Percentiles rank a stretch among this genome's conserved stretches.
Conservation (phyloP, 2,888 invertebrate species). For the Lasioglossum malachurum region DNA sequence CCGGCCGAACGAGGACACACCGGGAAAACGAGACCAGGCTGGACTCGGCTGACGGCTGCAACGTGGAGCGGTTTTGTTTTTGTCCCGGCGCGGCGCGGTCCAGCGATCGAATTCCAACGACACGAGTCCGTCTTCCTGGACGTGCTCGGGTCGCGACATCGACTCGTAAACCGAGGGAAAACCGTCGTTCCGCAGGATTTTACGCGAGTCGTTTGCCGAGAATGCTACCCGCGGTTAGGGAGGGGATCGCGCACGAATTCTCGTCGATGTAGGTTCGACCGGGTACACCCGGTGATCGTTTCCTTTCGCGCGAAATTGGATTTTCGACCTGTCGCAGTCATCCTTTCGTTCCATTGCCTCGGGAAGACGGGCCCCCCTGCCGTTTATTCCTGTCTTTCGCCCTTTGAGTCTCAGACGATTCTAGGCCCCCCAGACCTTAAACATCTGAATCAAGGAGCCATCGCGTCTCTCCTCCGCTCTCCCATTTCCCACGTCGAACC, state of each 20-base stretch:
- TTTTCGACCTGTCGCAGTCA: conserved; percentile 63
- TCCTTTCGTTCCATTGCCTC: conserved; percentile 45
- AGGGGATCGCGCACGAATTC: conserved; percentile 52
- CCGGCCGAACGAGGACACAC: not conserved
- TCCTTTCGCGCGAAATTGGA: conserved; percentile 66
- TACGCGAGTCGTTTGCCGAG: conserved; percentile 7
- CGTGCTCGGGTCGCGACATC: not conserved
- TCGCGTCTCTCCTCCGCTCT: not conserved
- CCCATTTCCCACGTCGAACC: not conserved
- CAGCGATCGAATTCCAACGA: conserved; percentile 34
- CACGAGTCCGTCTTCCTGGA: conserved; percentile 31
- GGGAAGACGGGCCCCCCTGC: not conserved
- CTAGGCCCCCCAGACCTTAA: not conserved
- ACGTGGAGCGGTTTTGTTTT: not conserved
- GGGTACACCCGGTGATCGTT: conserved; percentile 50
- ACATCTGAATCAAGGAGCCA: not conserved
- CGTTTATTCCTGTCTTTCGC: conserved; percentile 1
- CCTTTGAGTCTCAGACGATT: conserved; percentile 5
- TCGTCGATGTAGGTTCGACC: conserved; percentile 54
- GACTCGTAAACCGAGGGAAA: conserved; percentile 32
- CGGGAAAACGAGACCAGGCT: not conserved
- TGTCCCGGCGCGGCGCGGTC: not conserved
- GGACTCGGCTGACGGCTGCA: not conserved
- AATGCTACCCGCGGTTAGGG: not conserved
- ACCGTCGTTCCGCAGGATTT: conserved; percentile 18